Conservation (phyloP, 2,113 vertebrate species). For the Saguinus imperator region DNA sequence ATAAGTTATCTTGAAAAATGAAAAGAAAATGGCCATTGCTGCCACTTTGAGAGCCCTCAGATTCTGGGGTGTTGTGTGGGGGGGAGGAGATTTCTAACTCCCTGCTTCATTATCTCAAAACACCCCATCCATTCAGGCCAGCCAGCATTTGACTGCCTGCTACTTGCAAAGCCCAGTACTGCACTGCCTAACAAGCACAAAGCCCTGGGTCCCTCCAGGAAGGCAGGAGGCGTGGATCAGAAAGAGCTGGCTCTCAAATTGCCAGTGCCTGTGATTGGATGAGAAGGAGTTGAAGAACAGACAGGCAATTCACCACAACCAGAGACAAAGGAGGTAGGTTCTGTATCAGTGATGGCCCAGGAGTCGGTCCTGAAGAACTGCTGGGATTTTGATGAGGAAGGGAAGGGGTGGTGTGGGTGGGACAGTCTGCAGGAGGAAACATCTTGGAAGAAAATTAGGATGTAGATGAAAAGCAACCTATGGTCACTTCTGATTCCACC, state of each 20-base stretch:
- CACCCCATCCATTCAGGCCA: background rate
- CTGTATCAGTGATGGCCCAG: fast-evolving
- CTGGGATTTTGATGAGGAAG: background rate
- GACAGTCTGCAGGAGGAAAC: background rate
- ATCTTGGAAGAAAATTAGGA: background rate
- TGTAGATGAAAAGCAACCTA: background rate
- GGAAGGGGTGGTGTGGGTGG: background rate
- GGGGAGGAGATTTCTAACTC: background rate
- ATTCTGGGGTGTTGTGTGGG: background rate
- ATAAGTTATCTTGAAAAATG: constrained; percentile 20
- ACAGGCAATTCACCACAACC: background rate
- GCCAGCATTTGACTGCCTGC: background rate
- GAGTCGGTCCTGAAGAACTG: background rate
- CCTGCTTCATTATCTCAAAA: background rate
- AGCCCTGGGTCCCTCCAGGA: background rate
- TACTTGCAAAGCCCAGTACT: background rate
- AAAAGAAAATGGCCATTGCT: background rate
- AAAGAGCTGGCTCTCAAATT: background rate
- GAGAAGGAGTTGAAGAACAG: background rate
- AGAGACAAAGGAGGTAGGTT: background rate
- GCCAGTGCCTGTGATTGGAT: background rate
- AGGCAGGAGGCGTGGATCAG: background rate
- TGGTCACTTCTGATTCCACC: background rate
- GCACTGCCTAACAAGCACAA: background rate
- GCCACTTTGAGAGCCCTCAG: background rate